Conservation (phyloP, 2,113 vertebrate genomes). For the Pandion haliaetus region DNA sequence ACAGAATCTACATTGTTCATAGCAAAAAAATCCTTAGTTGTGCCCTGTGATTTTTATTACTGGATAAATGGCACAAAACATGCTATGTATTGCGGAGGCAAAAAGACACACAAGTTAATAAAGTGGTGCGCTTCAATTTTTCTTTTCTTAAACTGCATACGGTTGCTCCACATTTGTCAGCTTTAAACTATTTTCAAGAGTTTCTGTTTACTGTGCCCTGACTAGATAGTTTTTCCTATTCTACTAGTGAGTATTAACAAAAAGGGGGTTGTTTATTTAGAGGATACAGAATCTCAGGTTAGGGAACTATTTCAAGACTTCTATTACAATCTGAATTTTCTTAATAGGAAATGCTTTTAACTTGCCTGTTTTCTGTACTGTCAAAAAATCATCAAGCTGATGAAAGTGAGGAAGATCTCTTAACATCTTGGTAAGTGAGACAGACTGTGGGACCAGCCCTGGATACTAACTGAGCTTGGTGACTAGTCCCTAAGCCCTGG, state of each 20-base stretch:
- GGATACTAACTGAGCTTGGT: not conserved
- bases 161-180: not conserved
- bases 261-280: not conserved
- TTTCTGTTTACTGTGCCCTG: constrained; percentile 29
- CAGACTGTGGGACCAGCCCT: not conserved
- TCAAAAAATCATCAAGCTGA: not conserved
- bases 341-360: not conserved
- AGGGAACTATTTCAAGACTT: not conserved
- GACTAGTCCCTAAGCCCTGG: not conserved
- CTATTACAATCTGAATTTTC: not conserved
- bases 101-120: not conserved
- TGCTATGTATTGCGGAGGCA: not conserved
- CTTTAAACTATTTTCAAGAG: not conserved
- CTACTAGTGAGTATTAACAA: not conserved
- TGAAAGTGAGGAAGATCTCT: not conserved
- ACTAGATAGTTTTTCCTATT: not conserved
- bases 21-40: not conserved
- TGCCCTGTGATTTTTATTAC: not conserved
- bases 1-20: not conserved
- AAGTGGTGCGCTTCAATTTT: not conserved
- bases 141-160: not conserved
- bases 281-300: rapidly evolving
- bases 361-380: not conserved
- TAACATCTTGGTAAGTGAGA: not conserved
- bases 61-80: not conserved